Evolutionary conservation across 2,888 invertebrate species (phyloP).

Genomic region (Agriopis aurantiaria): DNA sequence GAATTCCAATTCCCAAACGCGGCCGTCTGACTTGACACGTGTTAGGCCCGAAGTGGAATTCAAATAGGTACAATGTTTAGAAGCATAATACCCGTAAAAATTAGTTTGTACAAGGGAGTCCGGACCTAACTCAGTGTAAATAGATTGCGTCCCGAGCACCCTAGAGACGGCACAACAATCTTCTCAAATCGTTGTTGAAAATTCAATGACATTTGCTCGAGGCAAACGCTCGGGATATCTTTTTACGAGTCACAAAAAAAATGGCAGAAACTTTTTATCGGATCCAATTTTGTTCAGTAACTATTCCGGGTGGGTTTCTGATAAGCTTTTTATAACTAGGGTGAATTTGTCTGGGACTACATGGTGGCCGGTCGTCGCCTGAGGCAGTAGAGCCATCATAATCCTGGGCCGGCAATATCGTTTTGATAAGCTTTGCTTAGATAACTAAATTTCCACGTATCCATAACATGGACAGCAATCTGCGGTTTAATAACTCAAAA

Average conservation of each 20-base stretch:
- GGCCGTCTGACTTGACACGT: slow-evolving; percentile 18
- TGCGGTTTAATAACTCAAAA: slow-evolving; percentile 46
- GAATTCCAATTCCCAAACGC: slow-evolving; percentile 26
- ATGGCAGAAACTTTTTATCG: slow-evolving; percentile 70
- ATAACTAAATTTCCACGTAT: slow-evolving; percentile 26
- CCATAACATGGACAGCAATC: slow-evolving; percentile 48
- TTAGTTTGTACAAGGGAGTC: slow-evolving; percentile 55
- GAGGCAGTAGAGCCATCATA: slow-evolving; percentile 3
- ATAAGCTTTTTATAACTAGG: slow-evolving; percentile 75
- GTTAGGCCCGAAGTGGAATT: slow-evolving; percentile 26
- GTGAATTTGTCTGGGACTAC: slow-evolving; percentile 47
- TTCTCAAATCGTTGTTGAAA: slow-evolving; percentile 68
- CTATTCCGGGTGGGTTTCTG: slow-evolving; percentile 69
- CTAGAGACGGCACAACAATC: slow-evolving; percentile 60
- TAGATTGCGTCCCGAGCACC: slow-evolving; percentile 53
- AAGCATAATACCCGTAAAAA: slow-evolving; percentile 54
- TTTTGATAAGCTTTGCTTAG: slow-evolving; percentile 26
- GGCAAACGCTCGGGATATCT: slow-evolving; percentile 65
- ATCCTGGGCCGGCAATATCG: not conserved
- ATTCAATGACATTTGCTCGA: slow-evolving; percentile 69
- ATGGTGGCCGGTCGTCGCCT: slow-evolving; percentile 24
- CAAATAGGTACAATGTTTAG: slow-evolving; percentile 37
- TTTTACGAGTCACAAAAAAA: slow-evolving; percentile 71
- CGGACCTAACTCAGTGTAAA: slow-evolving; percentile 45
- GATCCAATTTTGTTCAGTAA: slow-evolving; percentile 74